These are phyloP conservation scores for Ictalurus punctatus DNA, from an alignment of 2,113 vertebrate genomes.

Conservation along the genomic window DNA sequence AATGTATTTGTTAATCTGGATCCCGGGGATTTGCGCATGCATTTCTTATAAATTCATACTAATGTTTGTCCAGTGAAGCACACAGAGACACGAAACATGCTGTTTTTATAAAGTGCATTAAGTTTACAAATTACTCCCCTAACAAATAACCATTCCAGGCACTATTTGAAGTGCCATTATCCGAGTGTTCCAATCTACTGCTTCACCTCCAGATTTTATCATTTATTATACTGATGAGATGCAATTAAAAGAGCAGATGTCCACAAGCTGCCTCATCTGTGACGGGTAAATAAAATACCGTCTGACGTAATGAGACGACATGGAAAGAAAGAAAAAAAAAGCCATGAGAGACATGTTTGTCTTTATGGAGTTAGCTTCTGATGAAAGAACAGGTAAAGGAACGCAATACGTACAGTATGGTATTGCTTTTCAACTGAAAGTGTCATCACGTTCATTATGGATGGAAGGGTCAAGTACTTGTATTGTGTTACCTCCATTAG, in stretches of 20 bases:
- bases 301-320: slow-evolving; percentile 59
- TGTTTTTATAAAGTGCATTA: slow-evolving; percentile 56
- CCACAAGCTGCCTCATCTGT: slow-evolving; percentile 69
- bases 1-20: slow-evolving; percentile 23
- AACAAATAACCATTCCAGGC: slow-evolving; percentile 63
- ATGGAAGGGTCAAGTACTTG: neutral
- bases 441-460: neutral
- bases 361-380: neutral
- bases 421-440: neutral
- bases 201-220: slow-evolving; percentile 61
- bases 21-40: neutral
- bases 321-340: slow-evolving; percentile 24
- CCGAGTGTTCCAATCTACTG: slow-evolving; percentile 62
- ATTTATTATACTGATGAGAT: slow-evolving; percentile 62
- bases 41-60: slow-evolving; percentile 14
- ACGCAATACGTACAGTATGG: neutral
- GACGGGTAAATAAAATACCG: slow-evolving; percentile 61
- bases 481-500: too few species aligned
- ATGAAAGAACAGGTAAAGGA: slow-evolving; percentile 33
- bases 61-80: slow-evolving; percentile 40
- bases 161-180: slow-evolving; percentile 66
- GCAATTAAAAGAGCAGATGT: slow-evolving; percentile 73
- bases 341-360: slow-evolving; percentile 34
- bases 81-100: slow-evolving; percentile 35
- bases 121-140: slow-evolving; percentile 54